Evolutionary conservation across 2,113 vertebrate species (phyloP), one percentile per base, ranked within the genome.

Genomic region (Diadophis punctatus): DNA sequence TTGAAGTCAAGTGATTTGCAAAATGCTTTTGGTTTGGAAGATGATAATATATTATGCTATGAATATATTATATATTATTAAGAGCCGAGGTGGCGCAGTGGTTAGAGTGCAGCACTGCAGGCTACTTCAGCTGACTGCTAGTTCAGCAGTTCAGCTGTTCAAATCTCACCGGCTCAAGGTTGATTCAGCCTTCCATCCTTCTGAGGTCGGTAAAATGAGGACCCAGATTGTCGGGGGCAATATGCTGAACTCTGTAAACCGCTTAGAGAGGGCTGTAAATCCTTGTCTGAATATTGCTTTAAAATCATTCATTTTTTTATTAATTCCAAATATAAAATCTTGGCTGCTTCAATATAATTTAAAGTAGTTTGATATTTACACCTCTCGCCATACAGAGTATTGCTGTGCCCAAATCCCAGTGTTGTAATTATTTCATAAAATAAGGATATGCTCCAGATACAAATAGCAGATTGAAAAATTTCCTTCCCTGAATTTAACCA

Each of bases 281-380:
- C 89, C 95, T 91, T 80, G 94, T 56, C n/a, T 27, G 94, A 94
- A 92, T 91, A 93, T 96, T 93, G 92, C 94, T 86, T 86, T 95
- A 96, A 90, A 96, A 96, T 95, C 94, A 96, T 95, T 95, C 92
- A 91, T 95, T 97, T 97, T 98, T 97, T 96, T 97, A 95, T 97
- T 97, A 97, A 97, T 97, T 97, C 97, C 96, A 98, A 97, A 94
- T 95, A 97, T 95, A 98, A 96, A 94, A 93, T 95, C 94, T 55
- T 5, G 91, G 95, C 94, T 97, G 97, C 97, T 98, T 98, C 98
- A 97, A 97, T 97, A 95, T 98, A 93, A 95, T 96, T 97, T 97
- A 93, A 97, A 97, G 96, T 94, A 96, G 95, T 51, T 87, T 93
- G 96, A 94, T 96, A 95, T 96, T 96, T 97, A 95, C 96, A 96